These are phyloP conservation scores for Drosophila ezoana DNA, from an alignment of 2,888 invertebrate genomes.

Conservation along the genomic window DNA sequence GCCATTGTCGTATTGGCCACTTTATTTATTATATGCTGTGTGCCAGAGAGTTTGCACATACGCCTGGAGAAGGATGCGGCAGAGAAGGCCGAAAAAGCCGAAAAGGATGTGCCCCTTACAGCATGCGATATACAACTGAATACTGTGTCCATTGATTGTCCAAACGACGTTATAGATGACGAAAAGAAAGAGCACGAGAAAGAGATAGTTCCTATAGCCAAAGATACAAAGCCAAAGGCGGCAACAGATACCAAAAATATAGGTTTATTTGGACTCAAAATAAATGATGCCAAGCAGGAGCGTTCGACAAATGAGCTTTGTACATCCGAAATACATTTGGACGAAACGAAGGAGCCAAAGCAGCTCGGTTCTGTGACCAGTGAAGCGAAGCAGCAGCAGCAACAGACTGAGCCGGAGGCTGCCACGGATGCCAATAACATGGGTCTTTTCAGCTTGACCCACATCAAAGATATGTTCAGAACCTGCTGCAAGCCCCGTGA, in stretches of 20 bases:
- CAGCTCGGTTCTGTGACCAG: neutral
- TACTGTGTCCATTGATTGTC: conserved; percentile 14
- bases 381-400: neutral
- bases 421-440: conserved; percentile 15
- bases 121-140: conserved; percentile 23
- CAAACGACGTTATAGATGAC: neutral
- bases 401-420: neutral
- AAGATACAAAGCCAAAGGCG: neutral
- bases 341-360: conserved; percentile 5
- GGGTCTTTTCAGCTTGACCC: conserved; percentile 66
- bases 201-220: neutral
- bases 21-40: conserved; percentile 68
- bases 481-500: conserved; percentile 82
- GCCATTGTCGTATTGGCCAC: conserved; percentile 64
- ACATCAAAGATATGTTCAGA: conserved; percentile 80
- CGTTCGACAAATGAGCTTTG: neutral
- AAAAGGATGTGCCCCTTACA: conserved; percentile 24
- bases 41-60: conserved; percentile 81
- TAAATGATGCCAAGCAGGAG: neutral
- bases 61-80: conserved; percentile 34
- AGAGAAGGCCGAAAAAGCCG: conserved; percentile 8
- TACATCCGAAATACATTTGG: neutral
- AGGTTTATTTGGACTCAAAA: conserved; percentile 11
- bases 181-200: neutral
- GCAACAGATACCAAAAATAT: neutral